phyloP scores from a whole-genome alignment of 2,888 invertebrate genomes.

The Rhopalosiphum nymphaeae region DNA sequence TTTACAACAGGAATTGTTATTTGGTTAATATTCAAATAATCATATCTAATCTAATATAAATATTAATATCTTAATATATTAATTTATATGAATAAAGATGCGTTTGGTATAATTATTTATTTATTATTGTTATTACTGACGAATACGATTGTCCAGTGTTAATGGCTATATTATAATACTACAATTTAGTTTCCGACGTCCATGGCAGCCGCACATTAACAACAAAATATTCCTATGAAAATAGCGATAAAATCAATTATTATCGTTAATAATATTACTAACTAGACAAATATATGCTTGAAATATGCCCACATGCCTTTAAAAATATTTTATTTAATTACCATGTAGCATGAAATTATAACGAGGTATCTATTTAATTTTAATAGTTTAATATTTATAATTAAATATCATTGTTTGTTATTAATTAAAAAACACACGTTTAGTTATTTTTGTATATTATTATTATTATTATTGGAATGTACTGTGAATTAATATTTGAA shows the following conservation, averaged over 20 bases:
- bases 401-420: neutral
- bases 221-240: neutral
- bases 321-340: neutral
- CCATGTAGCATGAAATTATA: neutral
- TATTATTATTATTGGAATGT: neutral
- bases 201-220: neutral
- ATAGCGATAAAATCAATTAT: neutral
- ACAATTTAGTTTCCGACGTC: neutral
- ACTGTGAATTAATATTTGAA: neutral
- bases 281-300: neutral
- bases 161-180: neutral
- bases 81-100: neutral
- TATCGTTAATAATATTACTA: neutral
- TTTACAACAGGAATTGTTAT: no score
- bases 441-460: rapidly evolving
- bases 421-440: neutral
- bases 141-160: neutral
- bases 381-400: neutral
- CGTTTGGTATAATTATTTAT: neutral
- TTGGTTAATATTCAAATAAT: no score
- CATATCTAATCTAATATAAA: no score
- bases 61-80: no score
- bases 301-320: neutral
- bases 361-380: neutral
- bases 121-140: neutral